Evolutionary conservation across 2,888 invertebrate genomes (phyloP).

Genomic region (Cerastis leucographa): DNA sequence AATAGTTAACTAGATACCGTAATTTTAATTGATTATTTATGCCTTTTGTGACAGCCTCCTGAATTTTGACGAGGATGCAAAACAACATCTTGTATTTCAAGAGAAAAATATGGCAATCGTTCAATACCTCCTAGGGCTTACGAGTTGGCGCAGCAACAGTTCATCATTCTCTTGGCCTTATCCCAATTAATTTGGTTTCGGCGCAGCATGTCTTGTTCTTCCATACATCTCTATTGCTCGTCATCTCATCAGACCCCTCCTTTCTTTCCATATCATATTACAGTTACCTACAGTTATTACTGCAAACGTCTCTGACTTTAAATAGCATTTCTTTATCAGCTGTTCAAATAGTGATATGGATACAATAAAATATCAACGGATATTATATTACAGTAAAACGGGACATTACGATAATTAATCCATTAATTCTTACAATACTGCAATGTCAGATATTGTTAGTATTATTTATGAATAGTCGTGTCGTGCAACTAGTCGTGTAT

Average conservation of each 20-base stretch:
- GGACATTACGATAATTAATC: not conserved
- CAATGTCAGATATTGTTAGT: not conserved
- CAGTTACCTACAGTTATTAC: not conserved
- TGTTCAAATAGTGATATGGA: constrained; percentile 13
- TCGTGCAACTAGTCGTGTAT: too few species aligned
- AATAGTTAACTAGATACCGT: too few species aligned
- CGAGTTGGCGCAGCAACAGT: not conserved
- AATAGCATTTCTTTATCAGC: not conserved
- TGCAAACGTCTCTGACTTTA: not conserved
- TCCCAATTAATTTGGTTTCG: too few species aligned
- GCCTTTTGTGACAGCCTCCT: too few species aligned
- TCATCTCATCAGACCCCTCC: too few species aligned
- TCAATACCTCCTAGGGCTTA: not conserved
- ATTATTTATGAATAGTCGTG: constrained; percentile 2
- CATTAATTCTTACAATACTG: constrained; percentile 6
- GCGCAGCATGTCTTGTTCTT: too few species aligned
- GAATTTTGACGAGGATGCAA: too few species aligned
- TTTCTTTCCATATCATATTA: too few species aligned
- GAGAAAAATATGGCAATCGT: not conserved
- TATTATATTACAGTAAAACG: not conserved
- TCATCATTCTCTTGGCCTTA: too few species aligned
- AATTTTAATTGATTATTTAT: too few species aligned
- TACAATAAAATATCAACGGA: constrained; percentile 12
- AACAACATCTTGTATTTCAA: too few species aligned
- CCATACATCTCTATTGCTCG: too few species aligned